Evolutionary conservation across 2,797 vertebrate species (phyloP), one percentile per base, ranked within the genome.

Genomic region (Mallotus villosus): DNA sequence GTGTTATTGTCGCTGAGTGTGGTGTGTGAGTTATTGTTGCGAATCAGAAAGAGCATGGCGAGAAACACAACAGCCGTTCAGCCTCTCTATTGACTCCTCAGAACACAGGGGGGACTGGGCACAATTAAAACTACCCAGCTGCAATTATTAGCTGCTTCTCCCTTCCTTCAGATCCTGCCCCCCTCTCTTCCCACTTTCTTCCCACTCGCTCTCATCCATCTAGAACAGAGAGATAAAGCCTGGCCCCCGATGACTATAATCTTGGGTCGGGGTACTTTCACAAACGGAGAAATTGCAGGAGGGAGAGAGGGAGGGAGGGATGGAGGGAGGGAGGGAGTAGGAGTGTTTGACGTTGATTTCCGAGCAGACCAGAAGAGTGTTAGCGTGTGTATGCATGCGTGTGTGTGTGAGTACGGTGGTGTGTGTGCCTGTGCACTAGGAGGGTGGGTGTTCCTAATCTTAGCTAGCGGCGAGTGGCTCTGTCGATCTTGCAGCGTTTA

Each of bases 41-140:
- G 32, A 37, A 63, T 29, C 74, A 85, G 72, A 86, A 86, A 86
- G 73, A 80, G 75, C 49, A 27, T 63, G 63, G 70, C 80, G 77
- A 83, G 83, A 69, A 78, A 70, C 80, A 83, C 82, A 77, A 77
- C 76, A 46, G 63, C 0, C 70, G 62, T 46, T 68, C 74, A 53
- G 82, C 64, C 59, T 64, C 76, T 80, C 68, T 19, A 19, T 55
- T 74, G 75, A 80, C 76, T 75, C 57, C 71, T 49, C 75, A 69
- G 73, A 82, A 82, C 83, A 73, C 86, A 68, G 81, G 82, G 87
- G 64, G 41, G 85, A 77, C 76, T 2, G 57, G 70, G 74, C 75
- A 88, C 80, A 85, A 85, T 89, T 89, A 86, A 85, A 88, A 86
- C 77, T 78, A 83, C 76, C 76, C 78, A 80, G 84, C 78, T 73